phyloP scores from a whole-genome alignment of 35 echinoderm and acorn worm genomes.

The Stichopus chloronotus region DNA sequence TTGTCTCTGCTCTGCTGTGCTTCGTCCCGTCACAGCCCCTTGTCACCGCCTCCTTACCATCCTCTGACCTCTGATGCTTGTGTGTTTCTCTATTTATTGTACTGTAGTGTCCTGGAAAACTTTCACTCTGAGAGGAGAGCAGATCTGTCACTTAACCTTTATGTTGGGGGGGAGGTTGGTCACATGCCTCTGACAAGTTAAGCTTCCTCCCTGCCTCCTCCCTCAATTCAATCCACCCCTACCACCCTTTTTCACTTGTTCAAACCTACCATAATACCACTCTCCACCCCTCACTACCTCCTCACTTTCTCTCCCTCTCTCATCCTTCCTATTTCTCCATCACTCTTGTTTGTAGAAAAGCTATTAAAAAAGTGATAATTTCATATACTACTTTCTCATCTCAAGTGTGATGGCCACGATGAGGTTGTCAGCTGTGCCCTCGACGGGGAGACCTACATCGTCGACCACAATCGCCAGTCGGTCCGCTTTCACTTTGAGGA shows the following conservation, averaged over 20 bases:
- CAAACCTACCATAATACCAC: background rate
- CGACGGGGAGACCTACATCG: slow-evolving; percentile 94
- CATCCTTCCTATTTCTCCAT: background rate
- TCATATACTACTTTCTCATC: background rate
- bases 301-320: background rate
- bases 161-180: background rate
- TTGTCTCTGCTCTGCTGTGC: too few species aligned
- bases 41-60: too few species aligned
- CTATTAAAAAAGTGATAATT: background rate
- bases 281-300: background rate
- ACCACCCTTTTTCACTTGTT: background rate
- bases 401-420: slow-evolving; percentile 81
- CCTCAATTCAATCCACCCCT: background rate
- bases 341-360: too few species aligned
- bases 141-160: too few species aligned
- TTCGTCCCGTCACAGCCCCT: too few species aligned
- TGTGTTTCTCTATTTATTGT: too few species aligned
- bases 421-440: slow-evolving; percentile 95
- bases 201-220: background rate
- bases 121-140: too few species aligned
- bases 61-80: too few species aligned
- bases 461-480: slow-evolving; percentile 80
- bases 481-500: slow-evolving; percentile 89
- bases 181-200: background rate
- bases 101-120: too few species aligned